Evolutionary conservation across 2,888 invertebrate genomes (phyloP).

Genomic region (Eupeodes luniger): DNA sequence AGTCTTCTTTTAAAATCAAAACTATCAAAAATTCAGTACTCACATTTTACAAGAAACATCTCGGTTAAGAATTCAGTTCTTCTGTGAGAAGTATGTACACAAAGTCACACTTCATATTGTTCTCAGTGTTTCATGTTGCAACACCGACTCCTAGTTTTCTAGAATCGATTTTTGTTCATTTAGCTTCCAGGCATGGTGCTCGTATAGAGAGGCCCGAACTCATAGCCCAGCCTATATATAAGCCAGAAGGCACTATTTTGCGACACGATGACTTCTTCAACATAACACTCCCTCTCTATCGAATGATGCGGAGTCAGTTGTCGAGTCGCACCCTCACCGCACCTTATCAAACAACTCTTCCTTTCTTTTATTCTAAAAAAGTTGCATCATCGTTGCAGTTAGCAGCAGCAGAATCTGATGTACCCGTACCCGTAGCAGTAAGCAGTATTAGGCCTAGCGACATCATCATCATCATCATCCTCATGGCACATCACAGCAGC

Average conservation of each 20-base stretch:
- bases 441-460: conserved; percentile 51
- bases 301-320: neutral
- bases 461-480: conserved; percentile 70
- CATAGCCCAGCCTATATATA: conserved; percentile 14
- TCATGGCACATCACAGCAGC: conserved; percentile 16
- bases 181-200: conserved; percentile 27
- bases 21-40: too few relatives aligned
- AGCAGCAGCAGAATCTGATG: conserved; percentile 19
- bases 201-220: neutral
- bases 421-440: neutral
- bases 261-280: conserved; percentile 47
- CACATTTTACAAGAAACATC: too few relatives aligned
- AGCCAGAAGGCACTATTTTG: conserved; percentile 37
- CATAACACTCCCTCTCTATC: conserved; percentile 12
- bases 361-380: conserved; percentile 71
- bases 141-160: conserved; percentile 30
- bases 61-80: too few relatives aligned
- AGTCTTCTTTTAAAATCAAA: too few relatives aligned
- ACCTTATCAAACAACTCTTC: conserved; percentile 64
- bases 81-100: neutral
- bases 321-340: conserved; percentile 29
- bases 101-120: conserved; percentile 30
- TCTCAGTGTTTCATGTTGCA: conserved; percentile 33
- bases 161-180: conserved; percentile 65
- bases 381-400: conserved; percentile 74